Evolutionary conservation across 2,888 invertebrate genomes (phyloP).

Genomic region (Cybosia mesomella): DNA sequence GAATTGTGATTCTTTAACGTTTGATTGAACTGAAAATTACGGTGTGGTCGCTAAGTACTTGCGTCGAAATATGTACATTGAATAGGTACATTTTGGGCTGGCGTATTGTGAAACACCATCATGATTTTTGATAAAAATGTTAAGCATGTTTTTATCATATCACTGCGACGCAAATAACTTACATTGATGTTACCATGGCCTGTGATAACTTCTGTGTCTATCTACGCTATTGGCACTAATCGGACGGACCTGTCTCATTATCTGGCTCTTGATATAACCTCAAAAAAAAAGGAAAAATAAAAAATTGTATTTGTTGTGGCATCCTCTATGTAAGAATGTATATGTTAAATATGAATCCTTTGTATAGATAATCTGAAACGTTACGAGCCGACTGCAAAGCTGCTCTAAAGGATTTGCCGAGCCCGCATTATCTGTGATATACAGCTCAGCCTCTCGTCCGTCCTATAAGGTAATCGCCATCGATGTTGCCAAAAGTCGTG

Average conservation of each 20-base stretch:
- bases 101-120: conserved; percentile 64
- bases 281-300: conserved; percentile 56
- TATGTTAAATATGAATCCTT: conserved; percentile 39
- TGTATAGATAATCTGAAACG: conserved; percentile 77
- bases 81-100: conserved; percentile 56
- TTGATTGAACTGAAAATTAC: conserved; percentile 49
- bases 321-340: conserved; percentile 36
- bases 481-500: neutral
- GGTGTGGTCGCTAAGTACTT: conserved; percentile 58
- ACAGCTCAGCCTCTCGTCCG: conserved; percentile 88
- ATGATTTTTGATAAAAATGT: conserved; percentile 53
- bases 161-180: conserved; percentile 64
- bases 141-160: conserved; percentile 61
- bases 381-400: conserved; percentile 84
- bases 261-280: conserved; percentile 74
- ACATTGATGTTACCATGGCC: conserved; percentile 41
- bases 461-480: conserved; percentile 80
- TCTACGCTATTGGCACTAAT: conserved; percentile 32
- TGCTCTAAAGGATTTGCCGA: conserved; percentile 85
- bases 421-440: conserved; percentile 88
- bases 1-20: conserved; percentile 45
- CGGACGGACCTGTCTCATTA: conserved; percentile 29
- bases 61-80: conserved; percentile 47
- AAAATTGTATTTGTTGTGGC: conserved; percentile 33
- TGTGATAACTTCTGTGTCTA: conserved; percentile 29